Evolutionary conservation across 37 sponge, comb jelly and placozoan species (phyloP), one percentile per base, ranked within the genome.

Genomic region (Eunapius fragilis): DNA sequence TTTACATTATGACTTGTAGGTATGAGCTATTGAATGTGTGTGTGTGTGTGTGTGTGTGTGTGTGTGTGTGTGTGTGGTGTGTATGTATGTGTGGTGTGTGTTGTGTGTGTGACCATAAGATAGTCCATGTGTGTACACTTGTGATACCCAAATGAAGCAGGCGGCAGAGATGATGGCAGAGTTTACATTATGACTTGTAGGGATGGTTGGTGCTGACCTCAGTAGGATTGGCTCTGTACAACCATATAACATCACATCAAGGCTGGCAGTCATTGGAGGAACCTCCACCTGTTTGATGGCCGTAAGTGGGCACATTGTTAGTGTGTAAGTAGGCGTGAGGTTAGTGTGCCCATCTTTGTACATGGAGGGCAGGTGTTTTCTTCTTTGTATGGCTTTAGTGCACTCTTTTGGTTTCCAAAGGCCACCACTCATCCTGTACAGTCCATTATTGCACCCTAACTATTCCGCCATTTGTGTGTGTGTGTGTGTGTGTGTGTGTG

Each of bases 271-370:
- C 17, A 95, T 97, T 70, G 92, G 82, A 48, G 98, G 94, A 19
- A 95, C 98, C 13, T 93, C 96, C 31, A 83, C 95, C 1, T 97
- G 95, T 74, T 89, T 89, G 70, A 93, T 94, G 94, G 89, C 83
- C 13, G 91, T 95, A 69, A 49, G 81, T 84, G 36, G 48, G n/a
- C 31, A 47, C 27, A n/a, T 19, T 79, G 80, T 78, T 30, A 41
- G 79, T 78, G 79, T 78, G 79, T 78, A 49, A 9, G 26, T 25
- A 6, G 30, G 71, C 11, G 28, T 30, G 26, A 9, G 7, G 5
- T 4, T 30, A 71, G 30, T 45, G 68, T 45, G 58, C 67, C 37
- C 23, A 28, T 80, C n/a, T 19, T 22, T 58, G 58, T 58, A 45
- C n/a, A n/a, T n/a, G n/a, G n/a, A n/a, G n/a, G n/a, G 41, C 41